Evolutionary conservation across 1,140 invertebrate genomes (phyloP), one percentile per base, ranked within the genome.

Genomic region (Acromyrmex charruanus): DNA sequence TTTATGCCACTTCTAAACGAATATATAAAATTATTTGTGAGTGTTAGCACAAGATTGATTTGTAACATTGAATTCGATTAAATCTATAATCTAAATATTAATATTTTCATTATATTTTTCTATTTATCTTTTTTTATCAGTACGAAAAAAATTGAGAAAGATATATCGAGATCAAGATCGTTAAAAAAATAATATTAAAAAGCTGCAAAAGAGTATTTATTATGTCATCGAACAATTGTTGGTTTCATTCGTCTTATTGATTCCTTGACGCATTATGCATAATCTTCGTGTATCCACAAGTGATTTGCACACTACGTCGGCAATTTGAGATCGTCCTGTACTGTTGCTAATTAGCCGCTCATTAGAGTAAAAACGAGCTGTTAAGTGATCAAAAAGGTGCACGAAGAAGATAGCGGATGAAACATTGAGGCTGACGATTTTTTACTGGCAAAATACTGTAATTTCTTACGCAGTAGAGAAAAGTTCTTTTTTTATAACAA

Each of bases 171-270:
- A 87, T 65, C 18, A 65, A 71, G 77, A 28, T 77, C 71, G 58
- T 74, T 77, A 90, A 85, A 28, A 21, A 51, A 9, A 61, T 66
- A 72, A 86, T 88, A 90, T 85, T 88, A 82, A 88, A 58, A 59
- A 31, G 21, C 31, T 21, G 63, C 7, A 87, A 90, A 39, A 90
- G 55, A 63, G 39, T 58, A 90, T 86, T 91, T 90, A 90, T 65
- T 74, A 21, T 58, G 12, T 25, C 81, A 51, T 58, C 25, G 81
- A 88, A 81, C 86, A 88, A 85, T 89, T 53, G 58, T 65, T 61
- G 61, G 35, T 84, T 18, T 3, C 53, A 74, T 88, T 74, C 7
- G 18, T 63, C 51, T 77, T 44, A 7, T 31, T 12, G 3, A 82
- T 82, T 72, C 12, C 25, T 25, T 25, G 68, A 35, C 25, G 31